Conservation (phyloP, 2,113 vertebrate genomes). For the Pithys albifrons region DNA sequence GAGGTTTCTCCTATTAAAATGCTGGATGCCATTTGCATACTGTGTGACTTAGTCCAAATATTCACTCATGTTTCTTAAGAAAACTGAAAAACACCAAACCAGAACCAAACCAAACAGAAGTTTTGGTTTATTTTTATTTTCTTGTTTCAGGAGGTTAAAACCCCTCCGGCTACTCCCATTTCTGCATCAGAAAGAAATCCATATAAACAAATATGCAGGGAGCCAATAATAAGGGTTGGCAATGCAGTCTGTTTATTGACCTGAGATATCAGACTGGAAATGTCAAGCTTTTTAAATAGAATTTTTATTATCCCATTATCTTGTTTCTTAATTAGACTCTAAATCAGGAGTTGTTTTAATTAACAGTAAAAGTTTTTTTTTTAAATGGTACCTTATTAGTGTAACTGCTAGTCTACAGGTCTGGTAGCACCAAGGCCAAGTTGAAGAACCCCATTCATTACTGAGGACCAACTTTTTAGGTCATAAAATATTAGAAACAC, state of each 20-base stretch:
- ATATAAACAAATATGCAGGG: not conserved
- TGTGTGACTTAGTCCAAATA: not conserved
- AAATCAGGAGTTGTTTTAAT: slow-evolving; percentile 26
- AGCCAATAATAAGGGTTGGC: not conserved
- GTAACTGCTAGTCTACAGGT: not conserved
- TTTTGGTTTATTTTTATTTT: not conserved
- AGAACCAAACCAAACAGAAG: not conserved
- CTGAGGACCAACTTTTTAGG: not conserved
- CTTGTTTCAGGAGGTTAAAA: not conserved
- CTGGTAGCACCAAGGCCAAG: not conserved
- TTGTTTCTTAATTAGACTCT: slow-evolving; percentile 39
- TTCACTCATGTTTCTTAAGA: not conserved
- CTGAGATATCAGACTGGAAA: not conserved
- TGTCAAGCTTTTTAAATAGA: slow-evolving; percentile 22
- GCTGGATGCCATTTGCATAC: not conserved
- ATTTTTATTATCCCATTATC: slow-evolving; percentile 8
- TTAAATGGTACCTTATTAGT: not conserved
- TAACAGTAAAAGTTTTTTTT: not conserved
- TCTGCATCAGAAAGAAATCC: not conserved
- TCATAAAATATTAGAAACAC: not conserved
- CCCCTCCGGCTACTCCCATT: not conserved
- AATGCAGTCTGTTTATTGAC: not conserved
- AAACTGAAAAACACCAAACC: not conserved
- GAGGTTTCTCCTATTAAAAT: not conserved
- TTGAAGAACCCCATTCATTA: not conserved